phyloP scores from a whole-genome alignment of 2,797 vertebrate species.

The Lithobates sylvaticus region DNA sequence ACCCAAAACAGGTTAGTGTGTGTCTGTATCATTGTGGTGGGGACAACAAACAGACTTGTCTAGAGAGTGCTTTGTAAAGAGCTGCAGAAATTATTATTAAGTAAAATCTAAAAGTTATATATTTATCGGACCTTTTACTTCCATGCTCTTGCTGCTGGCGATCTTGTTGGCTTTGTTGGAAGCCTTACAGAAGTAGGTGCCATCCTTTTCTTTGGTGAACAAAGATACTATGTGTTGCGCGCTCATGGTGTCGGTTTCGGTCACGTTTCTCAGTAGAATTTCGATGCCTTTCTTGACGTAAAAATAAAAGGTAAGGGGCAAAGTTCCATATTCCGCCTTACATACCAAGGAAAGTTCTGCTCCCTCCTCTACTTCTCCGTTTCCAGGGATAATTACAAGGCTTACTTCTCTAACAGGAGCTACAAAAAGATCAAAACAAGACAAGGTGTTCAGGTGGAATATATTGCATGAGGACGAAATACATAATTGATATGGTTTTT shows the following conservation, averaged over 20 bases:
- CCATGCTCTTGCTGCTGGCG: constrained; percentile 65
- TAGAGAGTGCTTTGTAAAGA: too few species aligned
- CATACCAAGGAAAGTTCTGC: constrained; percentile 67
- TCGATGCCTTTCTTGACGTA: constrained; percentile 67
- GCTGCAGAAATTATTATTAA: too few species aligned
- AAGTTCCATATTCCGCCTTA: constrained; percentile 70
- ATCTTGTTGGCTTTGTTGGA: constrained; percentile 70
- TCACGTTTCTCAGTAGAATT: constrained; percentile 55
- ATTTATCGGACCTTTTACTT: constrained; percentile 71
- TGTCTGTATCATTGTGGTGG: too few species aligned
- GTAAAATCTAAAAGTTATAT: too few species aligned
- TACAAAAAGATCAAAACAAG: constrained; percentile 56
- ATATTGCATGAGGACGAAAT: not conserved
- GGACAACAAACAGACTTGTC: too few species aligned
- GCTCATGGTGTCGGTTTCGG: not conserved
- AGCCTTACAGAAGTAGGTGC: constrained; percentile 74
- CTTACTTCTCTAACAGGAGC: constrained; percentile 69
- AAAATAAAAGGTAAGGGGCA: constrained; percentile 75
- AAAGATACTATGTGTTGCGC: constrained; percentile 40
- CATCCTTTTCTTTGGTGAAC: constrained; percentile 70
- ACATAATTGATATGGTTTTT: not conserved
- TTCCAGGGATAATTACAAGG: constrained; percentile 51
- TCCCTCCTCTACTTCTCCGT: constrained; percentile 72
- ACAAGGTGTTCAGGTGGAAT: too few species aligned
- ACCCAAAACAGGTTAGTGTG: too few species aligned